Evolutionary conservation across 2,113 vertebrate genomes (phyloP), one percentile per base, ranked within the genome.

Genomic region (Heterotilapia buettikoferi): DNA sequence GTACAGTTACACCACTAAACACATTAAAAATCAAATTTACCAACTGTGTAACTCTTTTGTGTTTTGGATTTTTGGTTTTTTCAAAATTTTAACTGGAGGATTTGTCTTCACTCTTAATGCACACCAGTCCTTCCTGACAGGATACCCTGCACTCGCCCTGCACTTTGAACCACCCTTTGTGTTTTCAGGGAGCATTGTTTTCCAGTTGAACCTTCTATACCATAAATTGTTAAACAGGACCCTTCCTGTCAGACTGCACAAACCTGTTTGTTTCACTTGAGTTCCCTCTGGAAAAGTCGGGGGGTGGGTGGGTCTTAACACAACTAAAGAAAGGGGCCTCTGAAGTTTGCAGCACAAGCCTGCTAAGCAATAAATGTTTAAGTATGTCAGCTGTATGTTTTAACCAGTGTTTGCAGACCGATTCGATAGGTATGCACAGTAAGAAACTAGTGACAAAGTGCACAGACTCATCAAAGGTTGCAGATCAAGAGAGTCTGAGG

Each of bases 61-160:
- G 43, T 40, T 82, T 54, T 36, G 9, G 59, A n/a, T 36, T 16
- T 84, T 63, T 66, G 33, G 33, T 6, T 38, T 38, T 66, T 66
- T 66, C 4, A 63, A 16, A 36, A 21, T 26, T 80, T 38, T 50
- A 47, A 59, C 2, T 47, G 29, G 18, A 56, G 16, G 31, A 13
- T 80, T 73, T 63, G 3, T 36, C 8, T 89, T 43, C 24, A 45
- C 13, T 82, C 80, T 85, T 82, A 81, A 84, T 84, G 14, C 7
- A 19, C 19, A 36, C 56, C 83, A 89, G 88, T 63, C 47, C 81
- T 92, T 94, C 92, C 94, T 92, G 84, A 16, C 91, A 93, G 92
- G 93, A 95, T 91, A 73, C 40, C 24, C 6, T 26, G 50, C 26
- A 87, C 89, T 86, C 45, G 68, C 66, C 71, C 36, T 40, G 36